phyloP scores from a whole-genome alignment of 2,888 invertebrate genomes.

The Patella ulyssiponensis region DNA sequence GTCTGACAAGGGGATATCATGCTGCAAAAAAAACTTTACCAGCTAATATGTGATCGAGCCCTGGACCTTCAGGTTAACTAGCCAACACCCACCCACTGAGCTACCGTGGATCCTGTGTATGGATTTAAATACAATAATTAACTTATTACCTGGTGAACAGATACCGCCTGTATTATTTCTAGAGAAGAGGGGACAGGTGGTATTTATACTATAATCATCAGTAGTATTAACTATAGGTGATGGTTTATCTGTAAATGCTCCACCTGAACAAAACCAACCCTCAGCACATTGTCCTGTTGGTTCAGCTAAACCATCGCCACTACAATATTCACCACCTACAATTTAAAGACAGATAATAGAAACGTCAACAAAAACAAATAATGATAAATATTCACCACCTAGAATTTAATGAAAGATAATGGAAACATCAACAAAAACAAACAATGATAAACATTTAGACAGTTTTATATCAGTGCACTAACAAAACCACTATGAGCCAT shows the following conservation, averaged over 20 bases:
- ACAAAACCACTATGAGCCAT: too few species aligned
- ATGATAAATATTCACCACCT: conserved; percentile 51
- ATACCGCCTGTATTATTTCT: conserved; percentile 66
- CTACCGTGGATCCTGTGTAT: too few species aligned
- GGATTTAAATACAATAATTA: too few species aligned
- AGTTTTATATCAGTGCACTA: too few species aligned
- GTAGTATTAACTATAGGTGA: conserved; percentile 51
- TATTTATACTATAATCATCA: conserved; percentile 46
- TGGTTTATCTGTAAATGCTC: conserved; percentile 62
- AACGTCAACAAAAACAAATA: not conserved
- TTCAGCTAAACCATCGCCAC: conserved; percentile 57
- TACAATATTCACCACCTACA: conserved; percentile 67
- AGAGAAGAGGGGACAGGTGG: conserved; percentile 65
- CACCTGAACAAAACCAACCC: conserved; percentile 69
- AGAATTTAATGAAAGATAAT: conserved; percentile 22
- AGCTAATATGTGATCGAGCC: too few species aligned
- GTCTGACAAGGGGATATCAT: too few species aligned
- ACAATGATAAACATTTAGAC: too few species aligned
- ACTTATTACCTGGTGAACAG: conserved; percentile 60
- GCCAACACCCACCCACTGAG: too few species aligned
- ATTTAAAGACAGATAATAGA: conserved; percentile 3
- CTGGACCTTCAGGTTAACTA: too few species aligned
- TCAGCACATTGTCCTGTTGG: conserved; percentile 64
- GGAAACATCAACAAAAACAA: not conserved
- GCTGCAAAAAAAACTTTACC: too few species aligned